phyloP scores from a whole-genome alignment of 2,113 vertebrate species.

The Cyrtonyx montezumae region DNA sequence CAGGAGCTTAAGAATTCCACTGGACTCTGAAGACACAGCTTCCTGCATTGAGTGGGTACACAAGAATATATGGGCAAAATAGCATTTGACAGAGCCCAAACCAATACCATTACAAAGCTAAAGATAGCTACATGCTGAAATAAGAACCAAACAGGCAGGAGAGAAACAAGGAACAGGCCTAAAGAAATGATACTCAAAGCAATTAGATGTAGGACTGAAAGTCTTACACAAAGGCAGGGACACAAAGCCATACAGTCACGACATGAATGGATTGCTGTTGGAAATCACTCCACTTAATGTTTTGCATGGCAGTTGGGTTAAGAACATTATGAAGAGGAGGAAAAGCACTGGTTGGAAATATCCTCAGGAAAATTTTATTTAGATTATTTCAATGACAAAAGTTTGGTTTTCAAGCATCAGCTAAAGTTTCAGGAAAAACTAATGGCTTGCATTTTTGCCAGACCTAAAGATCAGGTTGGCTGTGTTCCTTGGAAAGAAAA shows the following conservation, averaged over 20 bases:
- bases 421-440: background rate
- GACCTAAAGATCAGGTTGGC: background rate
- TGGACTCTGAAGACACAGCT: background rate
- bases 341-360: background rate
- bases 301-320: background rate
- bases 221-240: background rate
- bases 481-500: background rate
- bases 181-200: background rate
- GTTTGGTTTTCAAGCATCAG: background rate
- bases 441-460: background rate
- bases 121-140: background rate
- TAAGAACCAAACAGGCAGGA: background rate
- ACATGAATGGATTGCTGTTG: background rate
- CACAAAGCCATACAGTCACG: background rate
- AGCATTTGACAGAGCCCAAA: background rate
- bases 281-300: background rate
- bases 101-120: background rate
- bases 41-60: background rate
- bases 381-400: background rate
- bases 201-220: background rate
- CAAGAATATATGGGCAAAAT: background rate
- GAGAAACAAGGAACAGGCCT: background rate
- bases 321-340: background rate
- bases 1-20: background rate
- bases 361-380: background rate